A percentile compares a stretch with the other conserved stretches of the same genome.
Conservation (phyloP, 2,888 invertebrate genomes). For the Perizoma flavofasciatum region DNA sequence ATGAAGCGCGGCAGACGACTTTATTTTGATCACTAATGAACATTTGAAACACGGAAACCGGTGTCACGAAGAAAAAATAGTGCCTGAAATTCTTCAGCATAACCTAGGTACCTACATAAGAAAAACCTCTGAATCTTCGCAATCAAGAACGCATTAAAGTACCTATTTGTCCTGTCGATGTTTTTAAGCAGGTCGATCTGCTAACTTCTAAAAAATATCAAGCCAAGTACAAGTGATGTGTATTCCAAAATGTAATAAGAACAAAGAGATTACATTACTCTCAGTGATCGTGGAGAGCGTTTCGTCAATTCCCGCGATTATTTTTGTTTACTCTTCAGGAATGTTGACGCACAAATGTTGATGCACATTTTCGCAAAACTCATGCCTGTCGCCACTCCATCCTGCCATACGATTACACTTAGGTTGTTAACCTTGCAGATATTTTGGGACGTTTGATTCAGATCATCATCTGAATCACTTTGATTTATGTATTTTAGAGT, state of each 20-base stretch:
- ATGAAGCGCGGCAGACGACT: slow-evolving; percentile 10
- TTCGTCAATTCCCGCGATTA: slow-evolving; percentile 46
- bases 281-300: slow-evolving; percentile 9
- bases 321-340: slow-evolving; percentile 63
- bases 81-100: neutral
- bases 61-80: neutral
- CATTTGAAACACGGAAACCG: slow-evolving; percentile 18
- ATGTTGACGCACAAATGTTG: slow-evolving; percentile 61
- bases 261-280: slow-evolving; percentile 17
- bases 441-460: slow-evolving; percentile 4
- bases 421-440: neutral
- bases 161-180: too few relatives aligned
- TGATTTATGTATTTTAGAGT: too few relatives aligned
- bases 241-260: slow-evolving; percentile 3
- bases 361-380: slow-evolving; percentile 55
- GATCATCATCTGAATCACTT: neutral
- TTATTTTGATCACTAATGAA: slow-evolving; percentile 13
- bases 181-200: too few relatives aligned
- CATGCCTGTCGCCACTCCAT: slow-evolving; percentile 22
- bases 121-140: too few relatives aligned
- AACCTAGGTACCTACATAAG: too few relatives aligned
- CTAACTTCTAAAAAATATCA: too few relatives aligned
- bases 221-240: neutral
- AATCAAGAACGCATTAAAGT: too few relatives aligned
- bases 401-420: slow-evolving; percentile 9